Percentiles rank a stretch among this genome's conserved stretches.
Evolutionary conservation across 64 coral and sea anemone genomes (phyloP).

Genomic region (Orbicella faveolata): DNA sequence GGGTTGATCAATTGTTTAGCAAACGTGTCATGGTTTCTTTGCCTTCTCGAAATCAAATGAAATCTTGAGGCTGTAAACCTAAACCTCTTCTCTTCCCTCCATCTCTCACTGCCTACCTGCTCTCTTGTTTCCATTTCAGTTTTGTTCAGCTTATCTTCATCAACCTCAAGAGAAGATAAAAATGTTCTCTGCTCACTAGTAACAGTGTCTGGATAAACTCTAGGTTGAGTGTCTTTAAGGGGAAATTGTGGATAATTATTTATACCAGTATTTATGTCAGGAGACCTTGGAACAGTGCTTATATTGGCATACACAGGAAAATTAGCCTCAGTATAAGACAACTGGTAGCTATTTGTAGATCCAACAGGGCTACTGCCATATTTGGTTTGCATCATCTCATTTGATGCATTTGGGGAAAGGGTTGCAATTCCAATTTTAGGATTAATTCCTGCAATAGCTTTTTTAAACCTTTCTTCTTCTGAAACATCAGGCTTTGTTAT

Average conservation of each 20-base stretch:
- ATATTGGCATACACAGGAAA: slow-evolving; percentile 14
- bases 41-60: slow-evolving; percentile 43
- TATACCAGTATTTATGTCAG: slow-evolving; percentile 4
- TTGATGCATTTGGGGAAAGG: too few relatives aligned
- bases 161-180: slow-evolving; percentile 42
- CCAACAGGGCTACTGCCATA: too few relatives aligned
- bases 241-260: slow-evolving; percentile 53
- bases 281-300: slow-evolving; percentile 19
- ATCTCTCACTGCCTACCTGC: slow-evolving; percentile 42
- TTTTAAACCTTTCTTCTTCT: slow-evolving; percentile 34
- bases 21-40: slow-evolving; percentile 60
- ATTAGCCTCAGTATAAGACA: too few relatives aligned
- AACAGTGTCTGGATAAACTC: slow-evolving; percentile 36
- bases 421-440: too few relatives aligned
- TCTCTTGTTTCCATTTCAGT: slow-evolving; percentile 49
- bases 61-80: slow-evolving; percentile 55
- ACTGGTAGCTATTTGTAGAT: too few relatives aligned
- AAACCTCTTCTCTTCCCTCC: slow-evolving; percentile 37
- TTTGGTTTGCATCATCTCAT: too few relatives aligned
- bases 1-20: slow-evolving; percentile 25
- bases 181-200: slow-evolving; percentile 14
- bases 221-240: slow-evolving; percentile 22
- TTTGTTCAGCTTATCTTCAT: slow-evolving; percentile 35
- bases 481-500: neutral
- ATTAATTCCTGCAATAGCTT: too few relatives aligned